Evolutionary conservation across 2,888 invertebrate genomes (phyloP), one percentile per base, ranked within the genome.

Genomic region (Drosophila putrida): DNA sequence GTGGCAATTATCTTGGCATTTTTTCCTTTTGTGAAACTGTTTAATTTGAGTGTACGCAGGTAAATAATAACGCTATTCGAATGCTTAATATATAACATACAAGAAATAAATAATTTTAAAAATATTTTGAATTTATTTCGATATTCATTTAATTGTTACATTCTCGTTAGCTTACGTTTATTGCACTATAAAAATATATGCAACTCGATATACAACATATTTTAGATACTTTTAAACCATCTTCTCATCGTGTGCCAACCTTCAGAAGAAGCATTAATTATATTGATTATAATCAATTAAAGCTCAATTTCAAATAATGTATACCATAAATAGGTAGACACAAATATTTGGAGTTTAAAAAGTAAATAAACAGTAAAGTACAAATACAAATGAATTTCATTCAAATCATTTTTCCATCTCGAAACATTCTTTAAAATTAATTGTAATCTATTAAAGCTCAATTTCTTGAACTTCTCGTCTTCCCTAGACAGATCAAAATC

Each of bases 1-100:
- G 66, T 75, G 75, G 67, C 75, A 75, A 75, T 75, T 75, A 75
- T 54, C 39, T 62, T 65, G 54, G 36, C 43, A 66, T 75, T 65
- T 70, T 58, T 57, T 11, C 10, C 46, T 57, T 39, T 47, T 57
- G 64, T 20, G 43, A 38, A 39, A 59, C 50, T 59, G 51, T 70
- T 74, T 70, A 73, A 70, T 70, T 59, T 55, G 38, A 47, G 59
- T 54, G 47, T 35, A 8, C 4, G 10, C 20, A 50, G 36, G 20
- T 50, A 39, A 38, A 20, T n/a, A 20, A 25, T 1, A 8, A 20
- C 3, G 20, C 1, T 20, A 3, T 20, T 3, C 2, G 20, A 20
- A 20, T 20, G 28, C 8, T 28, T 3, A 33, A 33, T 47, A 9
- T 31, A 31, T 10, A 20, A 9, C 15, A 31, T 10, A 20, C 5